phyloP scores from a whole-genome alignment of 2,888 invertebrate species.

The Conops quadrifasciatus region DNA sequence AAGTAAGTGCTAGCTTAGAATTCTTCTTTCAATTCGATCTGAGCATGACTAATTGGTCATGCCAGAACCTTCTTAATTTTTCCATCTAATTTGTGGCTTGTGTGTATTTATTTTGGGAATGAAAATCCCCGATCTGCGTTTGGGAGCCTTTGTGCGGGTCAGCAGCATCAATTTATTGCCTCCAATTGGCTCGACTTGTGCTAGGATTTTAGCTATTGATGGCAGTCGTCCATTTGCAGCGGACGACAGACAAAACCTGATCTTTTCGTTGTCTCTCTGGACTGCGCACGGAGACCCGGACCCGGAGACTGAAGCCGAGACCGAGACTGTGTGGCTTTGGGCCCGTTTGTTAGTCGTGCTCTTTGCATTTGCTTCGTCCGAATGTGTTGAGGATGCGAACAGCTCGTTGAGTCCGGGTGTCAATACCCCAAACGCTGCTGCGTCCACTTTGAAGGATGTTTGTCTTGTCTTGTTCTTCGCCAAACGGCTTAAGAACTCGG shows the following conservation, averaged over 20 bases:
- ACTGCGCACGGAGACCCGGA: background rate
- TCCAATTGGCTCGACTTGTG: background rate
- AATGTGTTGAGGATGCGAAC: slow-evolving; percentile 19
- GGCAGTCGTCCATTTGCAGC: background rate
- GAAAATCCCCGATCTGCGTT: background rate
- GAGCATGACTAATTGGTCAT: too few relatives aligned
- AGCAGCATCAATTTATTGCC: slow-evolving; percentile 10
- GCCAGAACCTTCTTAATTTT: too few relatives aligned
- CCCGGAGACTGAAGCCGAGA: background rate
- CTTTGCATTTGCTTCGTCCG: slow-evolving; percentile 9
- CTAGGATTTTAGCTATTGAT: background rate
- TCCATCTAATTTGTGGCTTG: background rate
- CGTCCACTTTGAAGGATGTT: too few relatives aligned
- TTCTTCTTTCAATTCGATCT: too few relatives aligned
- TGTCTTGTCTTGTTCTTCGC: too few relatives aligned
- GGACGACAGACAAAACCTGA: background rate
- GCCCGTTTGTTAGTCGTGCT: slow-evolving; percentile 27
- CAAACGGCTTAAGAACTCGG: too few relatives aligned
- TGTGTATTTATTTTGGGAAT: background rate
- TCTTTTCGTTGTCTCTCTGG: slow-evolving; percentile 5
- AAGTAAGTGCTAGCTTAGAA: too few relatives aligned
- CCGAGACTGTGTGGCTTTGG: slow-evolving; percentile 12
- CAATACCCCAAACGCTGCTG: too few relatives aligned
- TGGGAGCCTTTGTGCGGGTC: background rate
- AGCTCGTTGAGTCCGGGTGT: background rate